phyloP scores from a whole-genome alignment of 2,113 vertebrate species.

The Seriola quinqueradiata region DNA sequence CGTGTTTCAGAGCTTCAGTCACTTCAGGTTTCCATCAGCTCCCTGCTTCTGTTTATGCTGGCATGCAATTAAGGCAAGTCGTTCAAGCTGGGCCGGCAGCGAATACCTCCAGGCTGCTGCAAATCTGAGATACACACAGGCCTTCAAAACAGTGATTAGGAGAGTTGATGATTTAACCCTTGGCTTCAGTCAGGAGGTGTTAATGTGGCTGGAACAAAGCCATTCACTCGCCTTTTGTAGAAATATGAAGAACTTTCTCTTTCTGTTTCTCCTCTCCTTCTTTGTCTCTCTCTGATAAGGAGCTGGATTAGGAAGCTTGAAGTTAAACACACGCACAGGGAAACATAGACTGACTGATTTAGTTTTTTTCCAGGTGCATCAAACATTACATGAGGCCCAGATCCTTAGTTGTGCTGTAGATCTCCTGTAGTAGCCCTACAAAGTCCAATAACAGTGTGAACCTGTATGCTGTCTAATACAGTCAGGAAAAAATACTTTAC shows the following conservation, averaged over 20 bases:
- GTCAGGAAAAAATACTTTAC: neutral
- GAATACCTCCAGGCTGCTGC: slow-evolving; percentile 45
- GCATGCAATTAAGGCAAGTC: slow-evolving; percentile 58
- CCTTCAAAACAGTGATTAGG: slow-evolving; percentile 59
- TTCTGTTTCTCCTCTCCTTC: neutral
- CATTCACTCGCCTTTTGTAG: neutral
- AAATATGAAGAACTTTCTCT: slow-evolving; percentile 14
- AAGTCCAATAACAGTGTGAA: no score
- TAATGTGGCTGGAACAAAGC: slow-evolving; percentile 38
- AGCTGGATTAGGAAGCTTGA: slow-evolving; percentile 14
- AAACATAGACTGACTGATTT: neutral
- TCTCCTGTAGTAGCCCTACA: neutral
- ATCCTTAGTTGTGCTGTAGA: neutral
- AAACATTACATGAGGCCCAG: neutral
- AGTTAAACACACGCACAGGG: neutral
- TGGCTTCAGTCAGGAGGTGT: slow-evolving; percentile 35
- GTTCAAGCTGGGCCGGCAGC: slow-evolving; percentile 48
- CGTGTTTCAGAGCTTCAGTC: slow-evolving; percentile 42
- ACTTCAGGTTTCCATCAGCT: slow-evolving; percentile 61
- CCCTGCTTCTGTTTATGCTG: slow-evolving; percentile 67
- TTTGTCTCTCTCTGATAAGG: neutral
- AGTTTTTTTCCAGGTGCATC: neutral
- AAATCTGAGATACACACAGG: slow-evolving; percentile 49
- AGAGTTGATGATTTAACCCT: slow-evolving; percentile 61
- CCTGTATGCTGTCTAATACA: neutral